These are phyloP conservation scores for Heliconius himera DNA, from an alignment of 1,140 invertebrate species.

Conservation along the genomic window DNA sequence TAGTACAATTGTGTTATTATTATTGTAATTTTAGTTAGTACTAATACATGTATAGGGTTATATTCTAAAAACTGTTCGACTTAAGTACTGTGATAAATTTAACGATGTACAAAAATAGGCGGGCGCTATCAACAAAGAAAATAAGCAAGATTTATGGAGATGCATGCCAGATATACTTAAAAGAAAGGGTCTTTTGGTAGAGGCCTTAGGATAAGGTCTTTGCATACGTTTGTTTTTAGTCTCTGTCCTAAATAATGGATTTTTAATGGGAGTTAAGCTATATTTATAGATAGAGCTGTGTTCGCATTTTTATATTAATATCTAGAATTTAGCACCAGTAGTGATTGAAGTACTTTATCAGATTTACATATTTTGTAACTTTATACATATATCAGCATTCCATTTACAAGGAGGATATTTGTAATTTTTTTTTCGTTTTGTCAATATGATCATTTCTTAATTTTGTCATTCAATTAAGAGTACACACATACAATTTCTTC, in stretches of 20 bases:
- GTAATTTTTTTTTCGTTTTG: too few relatives aligned
- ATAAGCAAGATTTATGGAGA: conserved; percentile 13
- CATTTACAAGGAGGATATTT: too few relatives aligned
- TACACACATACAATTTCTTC: too few relatives aligned
- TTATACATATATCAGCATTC: too few relatives aligned
- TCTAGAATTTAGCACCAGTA: too few relatives aligned
- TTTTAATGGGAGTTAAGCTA: background rate
- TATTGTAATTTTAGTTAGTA: too few relatives aligned
- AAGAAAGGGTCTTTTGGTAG: conserved; percentile 2
- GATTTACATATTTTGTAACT: too few relatives aligned
- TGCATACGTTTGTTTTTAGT: conserved; percentile 9
- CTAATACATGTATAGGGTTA: background rate
- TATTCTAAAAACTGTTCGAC: background rate
- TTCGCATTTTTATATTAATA: background rate
- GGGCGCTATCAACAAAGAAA: background rate
- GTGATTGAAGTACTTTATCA: too few relatives aligned
- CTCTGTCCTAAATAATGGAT: background rate
- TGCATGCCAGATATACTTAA: background rate
- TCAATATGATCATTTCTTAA: too few relatives aligned
- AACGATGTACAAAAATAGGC: conserved; percentile 2
- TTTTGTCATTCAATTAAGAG: too few relatives aligned
- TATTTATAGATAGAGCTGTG: background rate
- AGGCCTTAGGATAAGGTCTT: background rate
- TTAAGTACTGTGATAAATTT: background rate
- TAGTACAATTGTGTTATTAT: too few relatives aligned